Percentiles rank a stretch among this genome's conserved stretches.
Evolutionary conservation across 1,140 invertebrate genomes (phyloP).

Genomic region (Dolichoris vasculosae): DNA sequence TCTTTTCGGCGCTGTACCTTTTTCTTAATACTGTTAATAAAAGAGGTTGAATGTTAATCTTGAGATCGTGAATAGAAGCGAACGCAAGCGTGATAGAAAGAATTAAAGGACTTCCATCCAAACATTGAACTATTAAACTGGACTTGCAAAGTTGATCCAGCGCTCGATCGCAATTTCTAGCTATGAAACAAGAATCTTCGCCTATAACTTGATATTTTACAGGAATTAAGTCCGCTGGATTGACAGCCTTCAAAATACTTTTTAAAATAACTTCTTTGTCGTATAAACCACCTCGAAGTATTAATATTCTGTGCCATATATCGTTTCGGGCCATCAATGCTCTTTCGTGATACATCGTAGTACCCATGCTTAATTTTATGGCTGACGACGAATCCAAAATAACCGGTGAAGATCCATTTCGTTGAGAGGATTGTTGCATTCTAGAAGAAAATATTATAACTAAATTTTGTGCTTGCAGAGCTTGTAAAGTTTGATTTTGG

Average conservation of each 20-base stretch:
- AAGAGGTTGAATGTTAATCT: constrained; percentile 72
- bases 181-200: constrained; percentile 70
- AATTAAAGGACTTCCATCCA: constrained; percentile 67
- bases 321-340: constrained; percentile 65
- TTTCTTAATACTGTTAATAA: constrained; percentile 68
- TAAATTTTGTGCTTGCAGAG: not conserved
- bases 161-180: constrained; percentile 73
- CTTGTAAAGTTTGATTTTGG: not conserved
- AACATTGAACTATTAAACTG: constrained; percentile 71
- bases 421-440: constrained; percentile 15
- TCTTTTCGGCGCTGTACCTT: constrained; percentile 64
- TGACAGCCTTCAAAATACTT: constrained; percentile 70
- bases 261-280: constrained; percentile 71
- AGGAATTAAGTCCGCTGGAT: constrained; percentile 75
- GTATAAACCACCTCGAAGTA: constrained; percentile 63
- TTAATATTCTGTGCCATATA: constrained; percentile 67
- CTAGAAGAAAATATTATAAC: not conserved
- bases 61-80: constrained; percentile 71
- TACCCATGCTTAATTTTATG: constrained; percentile 63
- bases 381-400: constrained; percentile 61
- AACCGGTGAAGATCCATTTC: constrained; percentile 44
- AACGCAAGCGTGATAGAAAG: constrained; percentile 71
- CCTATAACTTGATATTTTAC: constrained; percentile 70
- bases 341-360: constrained; percentile 63
- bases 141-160: constrained; percentile 72